These are phyloP conservation scores for Asbolus verrucosus DNA, from an alignment of 1,140 invertebrate species.

Conservation along the genomic window DNA sequence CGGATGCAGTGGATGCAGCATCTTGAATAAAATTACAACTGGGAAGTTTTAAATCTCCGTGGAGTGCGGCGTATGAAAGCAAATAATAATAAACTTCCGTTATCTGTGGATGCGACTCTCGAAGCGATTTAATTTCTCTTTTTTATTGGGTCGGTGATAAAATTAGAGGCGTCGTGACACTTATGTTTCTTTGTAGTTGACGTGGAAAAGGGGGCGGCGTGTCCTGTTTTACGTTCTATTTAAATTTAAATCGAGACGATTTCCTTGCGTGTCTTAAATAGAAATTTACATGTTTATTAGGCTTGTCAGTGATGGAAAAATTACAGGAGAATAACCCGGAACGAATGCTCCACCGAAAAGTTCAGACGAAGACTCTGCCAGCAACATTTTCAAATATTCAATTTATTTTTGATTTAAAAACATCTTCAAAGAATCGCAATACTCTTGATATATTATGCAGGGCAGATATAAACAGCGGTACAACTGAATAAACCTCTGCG, in stretches of 20 bases:
- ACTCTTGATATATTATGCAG: no score
- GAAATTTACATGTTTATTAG: conserved; percentile 38
- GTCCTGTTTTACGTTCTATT: conserved; percentile 35
- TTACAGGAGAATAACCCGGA: conserved; percentile 24
- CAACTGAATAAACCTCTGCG: no score
- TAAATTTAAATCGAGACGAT: conserved; percentile 39
- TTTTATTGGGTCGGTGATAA: conserved; percentile 5
- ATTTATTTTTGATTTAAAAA: no score
- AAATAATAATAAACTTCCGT: background rate
- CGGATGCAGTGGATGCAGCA: conserved; percentile 15
- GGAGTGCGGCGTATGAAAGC: background rate
- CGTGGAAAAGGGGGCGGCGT: conserved; percentile 9
- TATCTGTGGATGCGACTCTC: background rate
- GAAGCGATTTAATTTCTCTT: conserved; percentile 1
- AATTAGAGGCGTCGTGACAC: conserved; percentile 15
- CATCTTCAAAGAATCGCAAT: no score
- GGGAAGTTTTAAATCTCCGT: conserved; percentile 1
- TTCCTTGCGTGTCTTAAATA: conserved; percentile 37
- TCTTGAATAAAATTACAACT: conserved; percentile 13
- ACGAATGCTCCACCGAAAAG: background rate
- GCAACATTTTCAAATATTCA: no score
- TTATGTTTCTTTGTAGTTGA: conserved; percentile 19
- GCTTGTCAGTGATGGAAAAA: conserved; percentile 37
- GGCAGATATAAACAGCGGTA: no score
- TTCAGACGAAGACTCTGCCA: no score